A percentile compares a stretch with the other conserved stretches of the same genome.
Evolutionary conservation across 2,797 vertebrate genomes (phyloP).

Genomic region (Picus viridis): DNA sequence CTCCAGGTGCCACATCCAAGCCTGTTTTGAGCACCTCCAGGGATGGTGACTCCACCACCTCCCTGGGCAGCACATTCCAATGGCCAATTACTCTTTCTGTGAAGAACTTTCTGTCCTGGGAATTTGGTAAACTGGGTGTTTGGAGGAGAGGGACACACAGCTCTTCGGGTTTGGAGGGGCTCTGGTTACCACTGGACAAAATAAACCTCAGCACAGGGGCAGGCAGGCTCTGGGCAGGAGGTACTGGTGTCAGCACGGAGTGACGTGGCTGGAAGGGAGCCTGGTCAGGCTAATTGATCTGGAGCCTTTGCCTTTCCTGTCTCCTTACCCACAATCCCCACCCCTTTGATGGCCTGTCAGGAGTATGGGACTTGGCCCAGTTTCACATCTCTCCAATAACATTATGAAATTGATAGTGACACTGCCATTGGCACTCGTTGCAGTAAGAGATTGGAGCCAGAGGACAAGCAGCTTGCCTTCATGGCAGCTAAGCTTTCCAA

Average conservation of each 20-base stretch:
- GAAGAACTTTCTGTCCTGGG: background rate
- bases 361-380: constrained; percentile 75
- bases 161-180: constrained; percentile 14
- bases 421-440: constrained; percentile 81
- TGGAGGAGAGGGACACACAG: background rate
- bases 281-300: constrained; percentile 79
- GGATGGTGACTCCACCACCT: too few relatives aligned
- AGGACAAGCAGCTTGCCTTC: constrained; percentile 76
- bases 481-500: constrained; percentile 71
- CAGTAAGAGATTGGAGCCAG: constrained; percentile 77
- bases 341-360: constrained; percentile 76
- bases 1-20: too few relatives aligned
- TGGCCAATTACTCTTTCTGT: too few relatives aligned
- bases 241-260: constrained; percentile 70
- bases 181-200: constrained; percentile 65
- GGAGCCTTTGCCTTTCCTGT: constrained; percentile 78
- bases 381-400: constrained; percentile 77
- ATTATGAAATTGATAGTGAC: constrained; percentile 84
- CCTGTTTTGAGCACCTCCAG: too few relatives aligned
- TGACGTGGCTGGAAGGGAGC: constrained; percentile 77
- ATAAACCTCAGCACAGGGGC: background rate
- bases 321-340: constrained; percentile 79
- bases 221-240: constrained; percentile 36
- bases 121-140: constrained; percentile 35
- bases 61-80: too few relatives aligned